phyloP scores from a whole-genome alignment of 2,797 vertebrate species.

The Cirrhinus mrigala region DNA sequence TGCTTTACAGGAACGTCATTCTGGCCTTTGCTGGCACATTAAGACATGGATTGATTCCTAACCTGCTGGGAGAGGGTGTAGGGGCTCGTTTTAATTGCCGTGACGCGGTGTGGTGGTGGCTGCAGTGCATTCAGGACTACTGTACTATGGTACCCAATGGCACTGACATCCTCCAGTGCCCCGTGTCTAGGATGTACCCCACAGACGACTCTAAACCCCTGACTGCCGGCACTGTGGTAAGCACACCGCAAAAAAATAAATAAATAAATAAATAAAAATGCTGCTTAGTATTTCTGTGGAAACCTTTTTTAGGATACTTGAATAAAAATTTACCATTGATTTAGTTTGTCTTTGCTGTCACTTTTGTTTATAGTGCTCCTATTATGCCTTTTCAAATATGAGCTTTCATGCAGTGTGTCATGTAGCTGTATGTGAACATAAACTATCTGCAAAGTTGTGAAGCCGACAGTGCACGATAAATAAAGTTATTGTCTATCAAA shows the following conservation, averaged over 20 bases:
- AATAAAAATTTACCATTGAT: background rate
- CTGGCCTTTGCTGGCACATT: constrained; percentile 90
- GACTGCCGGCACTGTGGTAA: constrained; percentile 54
- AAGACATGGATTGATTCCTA: constrained; percentile 95
- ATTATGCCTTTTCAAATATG: too few species aligned
- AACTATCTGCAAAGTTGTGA: too few species aligned
- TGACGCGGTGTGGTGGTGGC: constrained; percentile 99
- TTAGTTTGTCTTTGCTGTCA: background rate
- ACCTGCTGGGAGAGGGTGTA: constrained; percentile 92
- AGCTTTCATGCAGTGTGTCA: too few species aligned
- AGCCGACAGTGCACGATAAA: too few species aligned
- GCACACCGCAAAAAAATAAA: background rate
- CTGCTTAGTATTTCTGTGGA: background rate
- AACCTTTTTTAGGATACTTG: background rate
- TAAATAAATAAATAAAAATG: too few species aligned
- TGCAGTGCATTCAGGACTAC: constrained; percentile 95
- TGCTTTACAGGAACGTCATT: constrained; percentile 88
- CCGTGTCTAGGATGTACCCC: constrained; percentile 93
- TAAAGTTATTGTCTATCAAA: too few species aligned
- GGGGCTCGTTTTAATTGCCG: constrained; percentile 93
- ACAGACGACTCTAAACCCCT: constrained; percentile 84
- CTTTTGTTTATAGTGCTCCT: too few species aligned
- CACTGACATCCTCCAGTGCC: constrained; percentile 85
- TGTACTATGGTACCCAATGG: constrained; percentile 84
- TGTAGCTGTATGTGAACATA: too few species aligned